These are phyloP conservation scores for Montifringilla adamsi DNA, from an alignment of 2,113 vertebrate species.

Conservation along the genomic window DNA sequence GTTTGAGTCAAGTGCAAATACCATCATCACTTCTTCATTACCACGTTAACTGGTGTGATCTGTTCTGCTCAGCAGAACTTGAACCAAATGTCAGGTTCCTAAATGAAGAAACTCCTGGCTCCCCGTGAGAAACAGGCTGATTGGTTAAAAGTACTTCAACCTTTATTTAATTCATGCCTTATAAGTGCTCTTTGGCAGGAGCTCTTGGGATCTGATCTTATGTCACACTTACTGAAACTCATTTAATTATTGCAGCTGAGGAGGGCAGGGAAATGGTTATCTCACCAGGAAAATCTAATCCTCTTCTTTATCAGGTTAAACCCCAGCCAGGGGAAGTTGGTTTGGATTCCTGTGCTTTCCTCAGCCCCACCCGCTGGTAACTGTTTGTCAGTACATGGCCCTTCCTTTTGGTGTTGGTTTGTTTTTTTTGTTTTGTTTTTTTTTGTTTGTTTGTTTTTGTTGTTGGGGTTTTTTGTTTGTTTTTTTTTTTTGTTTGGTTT, in stretches of 20 bases:
- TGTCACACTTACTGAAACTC: constrained; percentile 50
- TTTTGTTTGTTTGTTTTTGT: no score
- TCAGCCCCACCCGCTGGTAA: not conserved
- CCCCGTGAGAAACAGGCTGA: not conserved
- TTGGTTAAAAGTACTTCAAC: constrained; percentile 62
- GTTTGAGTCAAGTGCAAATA: constrained; percentile 49
- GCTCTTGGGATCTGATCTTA: constrained; percentile 59
- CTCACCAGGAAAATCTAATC: constrained; percentile 30
- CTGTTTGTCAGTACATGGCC: not conserved
- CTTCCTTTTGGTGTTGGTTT: not conserved
- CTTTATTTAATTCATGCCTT: constrained; percentile 66
- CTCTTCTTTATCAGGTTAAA: not conserved
- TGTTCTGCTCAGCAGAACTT: constrained; percentile 55
- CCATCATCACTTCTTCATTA: constrained; percentile 63
- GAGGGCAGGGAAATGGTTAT: constrained; percentile 43
- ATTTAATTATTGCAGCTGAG: constrained; percentile 57
- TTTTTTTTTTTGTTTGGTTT: not conserved
- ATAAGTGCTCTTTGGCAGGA: constrained; percentile 56
- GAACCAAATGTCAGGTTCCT: constrained; percentile 62
- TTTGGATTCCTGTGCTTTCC: not conserved
- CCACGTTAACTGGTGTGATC: constrained; percentile 52
- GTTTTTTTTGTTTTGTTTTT: no score
- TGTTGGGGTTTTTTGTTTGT: no score
- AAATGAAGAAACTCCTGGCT: constrained; percentile 53
- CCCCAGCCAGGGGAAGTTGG: not conserved